Evolutionary conservation across 2,113 vertebrate species (phyloP).

Genomic region (Neodontobutis hainanensis): DNA sequence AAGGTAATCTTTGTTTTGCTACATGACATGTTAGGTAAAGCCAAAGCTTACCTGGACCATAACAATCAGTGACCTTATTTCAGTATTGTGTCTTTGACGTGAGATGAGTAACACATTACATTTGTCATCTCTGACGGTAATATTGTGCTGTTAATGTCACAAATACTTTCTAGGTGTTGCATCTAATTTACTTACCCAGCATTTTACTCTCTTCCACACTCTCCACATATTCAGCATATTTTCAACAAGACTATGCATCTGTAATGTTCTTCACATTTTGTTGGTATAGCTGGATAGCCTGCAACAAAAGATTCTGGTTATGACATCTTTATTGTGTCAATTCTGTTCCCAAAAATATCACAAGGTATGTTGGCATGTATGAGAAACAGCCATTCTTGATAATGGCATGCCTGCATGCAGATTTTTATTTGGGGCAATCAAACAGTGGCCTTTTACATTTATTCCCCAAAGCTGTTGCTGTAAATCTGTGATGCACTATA

Average conservation of each 20-base stretch:
- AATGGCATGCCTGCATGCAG: conserved; percentile 50
- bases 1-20: conserved; percentile 67
- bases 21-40: conserved; percentile 79
- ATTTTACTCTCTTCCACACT: conserved; percentile 15
- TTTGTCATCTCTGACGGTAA: conserved; percentile 32
- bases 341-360: not conserved
- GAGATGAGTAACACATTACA: conserved; percentile 22
- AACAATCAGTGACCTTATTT: conserved; percentile 89
- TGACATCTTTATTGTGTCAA: not conserved
- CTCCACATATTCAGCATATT: not conserved
- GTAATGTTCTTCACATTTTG: too few relatives aligned
- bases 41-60: conserved; percentile 85
- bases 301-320: not conserved
- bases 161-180: not conserved
- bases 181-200: conserved; percentile 2
- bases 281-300: not conserved
- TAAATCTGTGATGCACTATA: conserved; percentile 38
- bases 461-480: conserved; percentile 38
- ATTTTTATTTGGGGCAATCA: conserved; percentile 27
- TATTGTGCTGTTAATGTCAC: conserved; percentile 15
- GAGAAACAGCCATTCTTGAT: conserved; percentile 58
- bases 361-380: not conserved
- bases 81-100: conserved; percentile 53
- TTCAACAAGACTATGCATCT: not conserved
- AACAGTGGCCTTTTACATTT: conserved; percentile 66